Percentiles rank a stretch among this genome's conserved stretches.
phyloP scores from a whole-genome alignment of 2,888 invertebrate genomes.

The Limnephilus auricula region DNA sequence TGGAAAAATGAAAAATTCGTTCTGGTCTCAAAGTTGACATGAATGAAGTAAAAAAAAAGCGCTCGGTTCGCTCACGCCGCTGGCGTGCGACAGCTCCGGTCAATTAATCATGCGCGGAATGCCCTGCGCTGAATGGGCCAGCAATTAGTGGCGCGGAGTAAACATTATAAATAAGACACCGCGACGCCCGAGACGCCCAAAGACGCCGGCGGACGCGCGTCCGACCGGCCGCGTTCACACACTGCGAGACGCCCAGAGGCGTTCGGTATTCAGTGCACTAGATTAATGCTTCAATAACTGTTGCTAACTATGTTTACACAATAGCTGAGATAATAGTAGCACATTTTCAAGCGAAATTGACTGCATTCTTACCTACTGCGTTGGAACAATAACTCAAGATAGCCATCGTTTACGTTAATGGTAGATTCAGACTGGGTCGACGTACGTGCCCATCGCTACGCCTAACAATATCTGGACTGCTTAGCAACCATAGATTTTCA shows the following conservation, averaged over 20 bases:
- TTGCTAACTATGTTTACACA: background rate
- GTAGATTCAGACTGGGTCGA: no score
- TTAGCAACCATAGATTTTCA: no score
- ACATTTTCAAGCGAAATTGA: background rate
- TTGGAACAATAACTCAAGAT: no score
- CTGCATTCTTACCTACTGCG: background rate
- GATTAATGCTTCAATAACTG: background rate
- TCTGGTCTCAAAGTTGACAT: constrained; percentile 46
- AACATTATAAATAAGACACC: constrained; percentile 63
- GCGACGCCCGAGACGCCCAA: constrained; percentile 49
- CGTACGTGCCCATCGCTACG: no score
- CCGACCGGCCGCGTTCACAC: constrained; percentile 4
- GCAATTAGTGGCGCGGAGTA: constrained; percentile 64
- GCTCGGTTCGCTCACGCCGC: constrained; percentile 49
- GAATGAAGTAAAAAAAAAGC: constrained; percentile 39
- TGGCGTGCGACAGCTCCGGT: constrained; percentile 55
- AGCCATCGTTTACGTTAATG: background rate
- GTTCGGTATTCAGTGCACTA: background rate
- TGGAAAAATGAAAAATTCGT: constrained; percentile 55
- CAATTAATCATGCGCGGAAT: constrained; percentile 63
- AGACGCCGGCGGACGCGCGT: constrained; percentile 32
- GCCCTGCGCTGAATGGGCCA: constrained; percentile 62
- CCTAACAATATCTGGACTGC: no score
- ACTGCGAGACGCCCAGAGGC: background rate
- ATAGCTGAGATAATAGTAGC: background rate